Percentiles rank a stretch among this genome's conserved stretches.
These are phyloP conservation scores for Octodonta nipae DNA, from an alignment of 2,888 invertebrate species.

Conservation along the genomic window DNA sequence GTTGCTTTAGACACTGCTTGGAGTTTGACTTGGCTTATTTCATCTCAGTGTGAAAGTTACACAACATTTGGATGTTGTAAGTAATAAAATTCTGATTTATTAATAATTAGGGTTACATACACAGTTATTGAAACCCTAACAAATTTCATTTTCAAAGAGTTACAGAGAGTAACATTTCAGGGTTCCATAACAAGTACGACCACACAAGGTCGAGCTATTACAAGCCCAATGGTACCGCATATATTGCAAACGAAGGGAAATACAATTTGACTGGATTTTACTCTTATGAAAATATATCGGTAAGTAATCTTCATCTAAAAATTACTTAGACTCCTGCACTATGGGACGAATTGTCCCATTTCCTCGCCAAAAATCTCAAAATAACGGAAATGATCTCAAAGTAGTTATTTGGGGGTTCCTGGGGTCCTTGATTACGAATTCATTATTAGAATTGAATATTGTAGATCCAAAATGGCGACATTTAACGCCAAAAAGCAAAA, in stretches of 20 bases:
- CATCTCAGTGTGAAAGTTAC: constrained; percentile 31
- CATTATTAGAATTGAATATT: too few species aligned
- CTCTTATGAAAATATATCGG: constrained; percentile 49
- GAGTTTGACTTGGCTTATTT: constrained; percentile 37
- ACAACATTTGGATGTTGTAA: constrained; percentile 37
- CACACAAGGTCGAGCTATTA: constrained; percentile 52
- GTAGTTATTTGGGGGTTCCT: too few species aligned
- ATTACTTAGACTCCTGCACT: too few species aligned
- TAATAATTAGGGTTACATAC: neutral
- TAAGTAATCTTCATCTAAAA: constrained; percentile 29
- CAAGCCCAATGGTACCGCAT: constrained; percentile 44
- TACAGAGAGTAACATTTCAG: constrained; percentile 36
- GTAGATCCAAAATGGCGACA: too few species aligned
- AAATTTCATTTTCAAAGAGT: too few species aligned
- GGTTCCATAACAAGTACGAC: constrained; percentile 55
- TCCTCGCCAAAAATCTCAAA: too few species aligned
- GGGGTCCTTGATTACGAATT: too few species aligned
- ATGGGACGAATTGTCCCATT: too few species aligned
- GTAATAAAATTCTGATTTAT: constrained; percentile 20
- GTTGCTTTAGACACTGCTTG: constrained; percentile 41
- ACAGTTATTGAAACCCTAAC: neutral
- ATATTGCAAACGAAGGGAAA: constrained; percentile 42
- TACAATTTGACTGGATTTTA: constrained; percentile 52
- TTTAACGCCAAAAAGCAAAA: too few species aligned
- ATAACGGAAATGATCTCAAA: too few species aligned